Evolutionary conservation across 2,888 invertebrate species (phyloP), one percentile per base, ranked within the genome.

Genomic region (Eupelmus urozonus): DNA sequence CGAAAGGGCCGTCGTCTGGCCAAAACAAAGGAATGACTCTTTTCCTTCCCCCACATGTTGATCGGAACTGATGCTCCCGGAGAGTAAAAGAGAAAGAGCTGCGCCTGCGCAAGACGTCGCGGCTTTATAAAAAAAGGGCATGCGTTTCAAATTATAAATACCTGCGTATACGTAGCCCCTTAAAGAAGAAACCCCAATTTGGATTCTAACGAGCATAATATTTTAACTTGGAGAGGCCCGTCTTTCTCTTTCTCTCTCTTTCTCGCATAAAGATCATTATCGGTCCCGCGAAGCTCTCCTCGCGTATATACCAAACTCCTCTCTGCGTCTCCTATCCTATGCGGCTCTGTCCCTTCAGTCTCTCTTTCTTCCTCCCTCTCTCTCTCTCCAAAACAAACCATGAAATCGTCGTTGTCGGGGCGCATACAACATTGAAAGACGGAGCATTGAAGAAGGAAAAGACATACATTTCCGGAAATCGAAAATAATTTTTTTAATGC

Each of bases 171-270:
- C 81, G 63, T 77, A 82, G 80, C 78, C 84, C 81, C 83, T 84
- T 82, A 65, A 67, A 76, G 65, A 40, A 83, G 82, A 83, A 84
- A 85, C 83, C 85, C 87, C 88, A 87, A 88, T 88, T 88, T 87
- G 86, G 87, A 84, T 86, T 87, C 88, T 89, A 88, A 89, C 87
- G 86, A 86, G 85, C 84, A 82, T 85, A 85, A 87, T 87, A 88
- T 88, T 87, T 86, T 85, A 86, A 84, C 80, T 85, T 81, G 82
- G 70, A 62, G n/a, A n/a, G 59, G 51, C 72, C 66, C 66, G 84
- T 84, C 83, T n/a, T n/a, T n/a, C 85, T 57, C 34, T 34, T 34
- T 9, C 5, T 34, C 34, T 34, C 65, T 62, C 34, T 34, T 57
- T 62, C 70, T 75, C 83, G 83, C 83, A 85, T 84, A 83, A 83